These are phyloP conservation scores for Rhea pennata DNA, from an alignment of 2,113 vertebrate genomes.

Conservation along the genomic window DNA sequence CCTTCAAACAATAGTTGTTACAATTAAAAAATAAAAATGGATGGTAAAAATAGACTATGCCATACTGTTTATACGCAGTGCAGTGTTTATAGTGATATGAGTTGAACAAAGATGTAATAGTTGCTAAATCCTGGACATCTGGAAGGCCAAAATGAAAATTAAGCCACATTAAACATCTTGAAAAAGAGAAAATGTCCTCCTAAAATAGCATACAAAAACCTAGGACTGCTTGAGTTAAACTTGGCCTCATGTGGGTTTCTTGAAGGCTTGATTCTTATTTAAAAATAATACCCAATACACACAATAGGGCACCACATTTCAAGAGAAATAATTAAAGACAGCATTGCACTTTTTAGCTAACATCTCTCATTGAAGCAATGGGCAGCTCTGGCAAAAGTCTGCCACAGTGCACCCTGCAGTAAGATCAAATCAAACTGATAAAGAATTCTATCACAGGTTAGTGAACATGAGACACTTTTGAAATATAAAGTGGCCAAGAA, in stretches of 20 bases:
- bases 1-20: not conserved
- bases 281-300: constrained; percentile 12
- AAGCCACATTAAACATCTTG: not conserved
- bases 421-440: constrained; percentile 58
- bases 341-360: not conserved
- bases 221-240: not conserved
- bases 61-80: not conserved
- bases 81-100: not conserved
- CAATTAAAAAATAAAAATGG: not conserved
- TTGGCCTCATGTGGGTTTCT: not conserved
- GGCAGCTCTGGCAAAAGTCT: constrained; percentile 47
- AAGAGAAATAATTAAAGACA: constrained; percentile 62
- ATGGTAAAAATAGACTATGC: not conserved
- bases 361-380: constrained; percentile 36
- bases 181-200: not conserved
- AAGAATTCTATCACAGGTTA: constrained; percentile 60
- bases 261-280: not conserved
- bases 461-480: constrained; percentile 48
- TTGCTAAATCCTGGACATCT: not conserved
- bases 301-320: constrained; percentile 4
- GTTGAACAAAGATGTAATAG: not conserved
- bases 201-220: not conserved
- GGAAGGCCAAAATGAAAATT: not conserved
- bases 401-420: constrained; percentile 32
- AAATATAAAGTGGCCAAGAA: constrained; percentile 55